Evolutionary conservation across 2,113 vertebrate genomes (phyloP).

Genomic region (Plestiodon gilberti): DNA sequence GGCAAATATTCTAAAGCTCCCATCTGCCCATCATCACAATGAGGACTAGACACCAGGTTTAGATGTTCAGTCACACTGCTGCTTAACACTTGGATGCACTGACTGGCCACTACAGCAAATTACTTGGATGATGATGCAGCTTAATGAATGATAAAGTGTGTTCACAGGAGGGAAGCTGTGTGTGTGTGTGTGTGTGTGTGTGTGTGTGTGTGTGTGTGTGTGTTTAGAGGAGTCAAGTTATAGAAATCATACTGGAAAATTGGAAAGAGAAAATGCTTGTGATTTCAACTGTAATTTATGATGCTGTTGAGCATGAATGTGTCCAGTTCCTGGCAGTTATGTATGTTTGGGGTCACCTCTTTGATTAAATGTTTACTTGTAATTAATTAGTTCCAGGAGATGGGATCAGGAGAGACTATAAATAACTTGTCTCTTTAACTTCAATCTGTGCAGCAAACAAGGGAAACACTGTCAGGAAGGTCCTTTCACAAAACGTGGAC

Average conservation of each 20-base stretch:
- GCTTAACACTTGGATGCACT: not conserved
- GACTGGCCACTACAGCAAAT: not conserved
- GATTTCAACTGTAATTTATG: not conserved
- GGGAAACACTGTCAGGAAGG: conserved; percentile 12
- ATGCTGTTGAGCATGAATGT: conserved; percentile 13
- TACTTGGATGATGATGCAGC: not conserved
- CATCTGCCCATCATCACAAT: not conserved
- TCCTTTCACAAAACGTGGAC: not conserved
- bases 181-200: not conserved
- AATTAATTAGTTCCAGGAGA: conserved; percentile 47
- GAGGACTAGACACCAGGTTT: not conserved
- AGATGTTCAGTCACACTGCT: not conserved
- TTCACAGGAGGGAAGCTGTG: not conserved
- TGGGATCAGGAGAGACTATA: conserved; percentile 37
- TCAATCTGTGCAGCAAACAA: conserved; percentile 33
- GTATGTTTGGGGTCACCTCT: conserved; percentile 37
- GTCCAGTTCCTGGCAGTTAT: conserved; percentile 14
- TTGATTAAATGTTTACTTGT: conserved; percentile 44
- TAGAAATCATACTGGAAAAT: conserved; percentile 5
- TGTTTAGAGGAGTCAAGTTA: not conserved
- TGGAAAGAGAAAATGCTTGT: not conserved
- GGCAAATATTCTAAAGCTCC: not conserved
- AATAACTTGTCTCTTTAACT: conserved; percentile 45
- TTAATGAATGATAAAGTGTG: not conserved
- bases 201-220: no score